Conservation (phyloP, 2,888 invertebrate species). For the Pseudanteris insignis region DNA sequence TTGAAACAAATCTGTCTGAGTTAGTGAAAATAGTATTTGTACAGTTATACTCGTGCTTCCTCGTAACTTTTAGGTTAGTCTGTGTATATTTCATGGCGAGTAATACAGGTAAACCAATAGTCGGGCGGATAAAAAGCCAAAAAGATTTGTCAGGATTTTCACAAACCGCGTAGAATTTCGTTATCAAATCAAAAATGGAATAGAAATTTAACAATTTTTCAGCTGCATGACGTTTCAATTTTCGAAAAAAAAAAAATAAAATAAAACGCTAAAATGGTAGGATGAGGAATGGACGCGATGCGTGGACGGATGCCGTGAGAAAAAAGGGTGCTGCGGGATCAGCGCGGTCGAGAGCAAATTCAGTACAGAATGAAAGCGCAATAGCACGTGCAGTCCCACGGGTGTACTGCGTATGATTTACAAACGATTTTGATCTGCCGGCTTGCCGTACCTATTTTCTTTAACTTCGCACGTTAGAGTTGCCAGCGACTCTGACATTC, state of each 20-base stretch:
- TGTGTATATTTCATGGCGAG: too few relatives aligned
- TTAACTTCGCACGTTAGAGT: slow-evolving; percentile 12
- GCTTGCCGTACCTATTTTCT: slow-evolving; percentile 39
- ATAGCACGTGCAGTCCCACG: slow-evolving; percentile 45
- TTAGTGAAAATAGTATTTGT: too few relatives aligned
- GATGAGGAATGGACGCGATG: slow-evolving; percentile 29
- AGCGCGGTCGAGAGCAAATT: slow-evolving; percentile 41
- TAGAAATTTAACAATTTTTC: slow-evolving; percentile 32
- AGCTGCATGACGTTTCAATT: slow-evolving; percentile 42
- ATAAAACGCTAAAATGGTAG: slow-evolving; percentile 14
- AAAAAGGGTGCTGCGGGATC: slow-evolving; percentile 36
- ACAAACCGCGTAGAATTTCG: not conserved
- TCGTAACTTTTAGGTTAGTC: too few relatives aligned
- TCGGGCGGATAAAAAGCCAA: too few relatives aligned
- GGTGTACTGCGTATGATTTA: slow-evolving; percentile 46
- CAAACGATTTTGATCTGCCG: slow-evolving; percentile 38
- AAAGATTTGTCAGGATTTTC: not conserved
- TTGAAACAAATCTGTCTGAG: too few relatives aligned
- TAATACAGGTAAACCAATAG: too few relatives aligned
- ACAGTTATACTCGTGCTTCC: too few relatives aligned
- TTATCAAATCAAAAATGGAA: slow-evolving; percentile 9
- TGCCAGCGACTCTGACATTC: slow-evolving; percentile 16
- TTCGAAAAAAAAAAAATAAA: slow-evolving; percentile 40
- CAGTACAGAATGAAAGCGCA: slow-evolving; percentile 36
- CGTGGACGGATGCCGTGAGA: slow-evolving; percentile 28